These are phyloP conservation scores for Leptosomus discolor DNA, from an alignment of 2,113 vertebrate genomes.

Conservation along the genomic window DNA sequence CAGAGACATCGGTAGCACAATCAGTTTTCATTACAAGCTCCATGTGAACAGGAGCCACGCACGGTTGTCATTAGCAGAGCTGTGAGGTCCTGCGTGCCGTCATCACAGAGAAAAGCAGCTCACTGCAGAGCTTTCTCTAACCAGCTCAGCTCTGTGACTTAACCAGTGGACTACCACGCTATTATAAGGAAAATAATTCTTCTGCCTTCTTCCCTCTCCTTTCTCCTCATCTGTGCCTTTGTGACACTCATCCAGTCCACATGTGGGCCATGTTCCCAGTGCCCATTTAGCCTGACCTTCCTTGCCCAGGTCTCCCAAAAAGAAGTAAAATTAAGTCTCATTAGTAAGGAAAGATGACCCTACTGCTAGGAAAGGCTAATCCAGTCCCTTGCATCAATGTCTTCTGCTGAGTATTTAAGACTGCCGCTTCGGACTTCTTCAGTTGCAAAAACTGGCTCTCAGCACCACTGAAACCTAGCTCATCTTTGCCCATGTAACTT, in stretches of 20 bases:
- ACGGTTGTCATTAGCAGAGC: neutral
- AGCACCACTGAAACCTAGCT: neutral
- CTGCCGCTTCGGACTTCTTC: neutral
- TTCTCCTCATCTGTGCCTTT: neutral
- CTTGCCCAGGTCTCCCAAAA: neutral
- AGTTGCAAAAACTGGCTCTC: neutral
- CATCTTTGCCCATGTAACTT: neutral
- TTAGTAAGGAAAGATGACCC: neutral
- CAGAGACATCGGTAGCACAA: neutral
- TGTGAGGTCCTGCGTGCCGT: neutral
- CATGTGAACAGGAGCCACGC: neutral
- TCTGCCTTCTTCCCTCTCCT: neutral
- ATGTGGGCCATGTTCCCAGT: accelerated
- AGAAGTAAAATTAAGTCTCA: neutral
- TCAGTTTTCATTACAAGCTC: neutral
- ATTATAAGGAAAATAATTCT: neutral
- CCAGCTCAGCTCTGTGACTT: neutral
- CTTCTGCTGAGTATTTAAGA: neutral
- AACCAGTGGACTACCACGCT: accelerated
- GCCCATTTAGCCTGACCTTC: neutral
- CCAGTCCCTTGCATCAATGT: neutral
- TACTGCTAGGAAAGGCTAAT: neutral
- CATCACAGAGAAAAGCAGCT: neutral
- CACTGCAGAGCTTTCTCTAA: neutral
- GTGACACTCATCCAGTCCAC: neutral